These are phyloP conservation scores for Excalfactoria chinensis DNA, from an alignment of 2,113 vertebrate species.

Conservation along the genomic window DNA sequence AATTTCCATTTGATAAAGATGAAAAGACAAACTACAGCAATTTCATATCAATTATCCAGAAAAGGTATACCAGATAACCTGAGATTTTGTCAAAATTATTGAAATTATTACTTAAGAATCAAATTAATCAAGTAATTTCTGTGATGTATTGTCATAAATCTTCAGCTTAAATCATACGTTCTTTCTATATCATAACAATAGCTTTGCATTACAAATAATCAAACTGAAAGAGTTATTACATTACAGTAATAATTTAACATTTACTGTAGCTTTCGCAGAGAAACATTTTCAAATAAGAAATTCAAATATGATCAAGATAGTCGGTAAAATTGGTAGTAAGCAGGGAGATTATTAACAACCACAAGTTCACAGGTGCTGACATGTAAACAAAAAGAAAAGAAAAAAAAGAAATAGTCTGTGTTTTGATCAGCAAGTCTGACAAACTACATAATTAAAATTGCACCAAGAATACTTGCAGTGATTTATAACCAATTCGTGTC, in stretches of 20 bases:
- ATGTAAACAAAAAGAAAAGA: background rate
- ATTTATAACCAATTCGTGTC: background rate
- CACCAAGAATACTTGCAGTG: background rate
- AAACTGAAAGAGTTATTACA: conserved; percentile 9
- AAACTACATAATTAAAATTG: conserved; percentile 45
- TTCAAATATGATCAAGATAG: background rate
- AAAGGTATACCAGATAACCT: background rate
- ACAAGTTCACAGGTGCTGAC: background rate
- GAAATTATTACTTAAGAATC: background rate
- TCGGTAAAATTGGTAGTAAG: background rate
- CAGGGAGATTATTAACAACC: background rate
- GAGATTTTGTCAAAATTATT: background rate
- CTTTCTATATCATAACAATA: conserved; percentile 4
- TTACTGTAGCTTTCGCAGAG: background rate
- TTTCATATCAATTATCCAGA: background rate
- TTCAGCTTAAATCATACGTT: background rate
- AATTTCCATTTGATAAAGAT: background rate
- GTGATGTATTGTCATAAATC: conserved; percentile 3
- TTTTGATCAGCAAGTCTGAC: conserved; percentile 23
- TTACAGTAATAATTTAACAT: background rate
- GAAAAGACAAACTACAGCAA: background rate
- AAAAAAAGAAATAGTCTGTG: background rate
- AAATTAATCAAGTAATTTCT: conserved; percentile 7
- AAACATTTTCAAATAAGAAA: background rate
- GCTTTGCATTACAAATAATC: conserved; percentile 30